Conservation (phyloP, 2,888 invertebrate species). For the Craniophora ligustri region DNA sequence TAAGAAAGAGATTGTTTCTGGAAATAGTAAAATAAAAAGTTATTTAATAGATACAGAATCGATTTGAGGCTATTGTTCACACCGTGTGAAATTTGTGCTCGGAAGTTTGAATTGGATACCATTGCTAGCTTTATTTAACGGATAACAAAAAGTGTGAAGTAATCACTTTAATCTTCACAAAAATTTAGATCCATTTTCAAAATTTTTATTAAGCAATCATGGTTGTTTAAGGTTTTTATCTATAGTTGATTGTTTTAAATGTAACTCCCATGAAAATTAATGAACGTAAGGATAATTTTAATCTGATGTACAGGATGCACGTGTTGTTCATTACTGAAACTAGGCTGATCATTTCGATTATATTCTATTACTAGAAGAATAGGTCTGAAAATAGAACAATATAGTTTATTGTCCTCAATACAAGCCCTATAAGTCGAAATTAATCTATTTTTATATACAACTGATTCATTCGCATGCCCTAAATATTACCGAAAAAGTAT, state of each 20-base stretch:
- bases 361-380: constrained; percentile 9
- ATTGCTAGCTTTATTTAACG: constrained; percentile 55
- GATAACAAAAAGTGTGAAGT: constrained; percentile 55
- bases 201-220: constrained; percentile 8
- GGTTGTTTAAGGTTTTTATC: constrained; percentile 4
- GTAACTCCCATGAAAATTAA: constrained; percentile 1
- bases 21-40: constrained; percentile 51
- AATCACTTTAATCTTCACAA: constrained; percentile 47
- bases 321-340: constrained; percentile 19
- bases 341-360: constrained; percentile 18
- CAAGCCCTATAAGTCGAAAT: no score
- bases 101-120: constrained; percentile 59
- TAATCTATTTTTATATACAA: no score
- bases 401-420: constrained; percentile 8
- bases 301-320: constrained; percentile 20
- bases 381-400: constrained; percentile 27
- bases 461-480: no score
- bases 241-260: background rate
- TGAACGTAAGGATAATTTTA: constrained; percentile 23
- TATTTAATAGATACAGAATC: constrained; percentile 61
- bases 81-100: constrained; percentile 68
- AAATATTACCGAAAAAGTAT: constrained; percentile 6
- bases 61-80: constrained; percentile 66
- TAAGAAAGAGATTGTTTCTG: constrained; percentile 35
- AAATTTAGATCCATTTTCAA: constrained; percentile 24